These are phyloP conservation scores for Crotalus horridus DNA, from an alignment of 2,113 vertebrate genomes.

Conservation along the genomic window DNA sequence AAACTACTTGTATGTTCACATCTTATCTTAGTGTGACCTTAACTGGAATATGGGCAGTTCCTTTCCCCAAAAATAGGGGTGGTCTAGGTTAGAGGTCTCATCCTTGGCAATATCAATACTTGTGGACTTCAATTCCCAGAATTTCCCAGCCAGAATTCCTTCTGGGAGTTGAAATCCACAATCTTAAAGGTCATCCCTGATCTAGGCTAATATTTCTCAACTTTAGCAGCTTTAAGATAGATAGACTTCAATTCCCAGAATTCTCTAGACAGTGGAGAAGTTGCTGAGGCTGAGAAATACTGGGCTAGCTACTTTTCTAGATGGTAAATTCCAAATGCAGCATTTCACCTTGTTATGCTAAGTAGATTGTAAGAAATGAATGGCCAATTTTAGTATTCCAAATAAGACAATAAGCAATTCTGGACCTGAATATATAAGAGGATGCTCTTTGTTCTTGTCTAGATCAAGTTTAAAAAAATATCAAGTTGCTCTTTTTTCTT, in stretches of 20 bases:
- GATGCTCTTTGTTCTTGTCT: background rate
- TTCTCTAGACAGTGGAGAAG: background rate
- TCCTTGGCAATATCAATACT: background rate
- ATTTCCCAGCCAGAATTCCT: background rate
- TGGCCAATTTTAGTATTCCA: background rate
- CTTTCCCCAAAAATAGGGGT: slow-evolving; percentile 19
- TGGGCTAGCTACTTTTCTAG: slow-evolving; percentile 1
- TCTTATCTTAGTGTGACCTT: slow-evolving; percentile 35
- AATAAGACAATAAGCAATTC: background rate
- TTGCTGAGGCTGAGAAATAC: background rate
- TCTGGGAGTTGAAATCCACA: background rate
- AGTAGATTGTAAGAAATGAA: background rate
- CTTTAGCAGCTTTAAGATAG: background rate
- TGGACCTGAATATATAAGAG: background rate
- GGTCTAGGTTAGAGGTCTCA: background rate
- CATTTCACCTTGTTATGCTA: background rate
- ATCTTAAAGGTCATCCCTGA: background rate
- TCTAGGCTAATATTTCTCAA: background rate
- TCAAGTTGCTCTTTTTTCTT: background rate
- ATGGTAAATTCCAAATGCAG: slow-evolving; percentile 14
- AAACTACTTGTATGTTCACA: background rate
- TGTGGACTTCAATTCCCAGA: background rate
- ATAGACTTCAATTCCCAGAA: background rate
- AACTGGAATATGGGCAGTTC: slow-evolving; percentile 28
- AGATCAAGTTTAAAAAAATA: background rate